Base-by-base conservation (phyloP, 2,113 vertebrate genomes). In the Pelodiscus sinensis region DNA sequence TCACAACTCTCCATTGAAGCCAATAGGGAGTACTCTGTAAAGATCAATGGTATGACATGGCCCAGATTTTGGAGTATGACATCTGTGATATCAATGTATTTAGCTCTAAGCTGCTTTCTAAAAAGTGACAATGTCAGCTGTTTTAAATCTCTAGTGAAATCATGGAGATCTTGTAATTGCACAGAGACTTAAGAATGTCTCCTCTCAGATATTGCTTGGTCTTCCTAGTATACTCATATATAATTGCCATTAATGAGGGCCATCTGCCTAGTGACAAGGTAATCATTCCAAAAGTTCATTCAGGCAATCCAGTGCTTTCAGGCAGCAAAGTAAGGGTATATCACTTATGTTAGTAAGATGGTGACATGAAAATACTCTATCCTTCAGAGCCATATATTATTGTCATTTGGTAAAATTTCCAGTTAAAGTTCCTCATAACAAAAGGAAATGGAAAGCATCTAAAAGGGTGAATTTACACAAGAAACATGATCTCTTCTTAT, bases 211-310 rank as follows among this genome's bases (percentile, higher is more conserved):
- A 96, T 93, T 54, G 82, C 84, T 92, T 85, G 94, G 85, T 65
- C 89, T 51, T 68, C 92, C 87, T 94, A 52, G 88, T 88, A 90
- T 56, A 79, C 91, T 91, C 71, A 25, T 82, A 35, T 35, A 62
- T 95, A 97, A 95, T 95, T 96, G 94, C 84, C 86, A 94, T 93
- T 93, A 95, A 84, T 73, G 91, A 96, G 94, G 94, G 82, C 87
- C 95, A 96, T 96, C 93, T 96, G 90, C 89, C 92, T 82, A 87
- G 75, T 68, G 82, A 95, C 79, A 92, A 89, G 57, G 89, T 84
- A 90, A 92, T 91, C 1, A 89, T 65, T 96, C 86, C 85, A 82
- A 62, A 93, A 97, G 56, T 90, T 96, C 71, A 84, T 86, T 91
- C 62, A 85, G 19, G 50, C 82, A 35, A 84, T 86, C 81, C 80